Evolutionary conservation across 2,888 invertebrate species (phyloP).

Genomic region (Acronicta alni): DNA sequence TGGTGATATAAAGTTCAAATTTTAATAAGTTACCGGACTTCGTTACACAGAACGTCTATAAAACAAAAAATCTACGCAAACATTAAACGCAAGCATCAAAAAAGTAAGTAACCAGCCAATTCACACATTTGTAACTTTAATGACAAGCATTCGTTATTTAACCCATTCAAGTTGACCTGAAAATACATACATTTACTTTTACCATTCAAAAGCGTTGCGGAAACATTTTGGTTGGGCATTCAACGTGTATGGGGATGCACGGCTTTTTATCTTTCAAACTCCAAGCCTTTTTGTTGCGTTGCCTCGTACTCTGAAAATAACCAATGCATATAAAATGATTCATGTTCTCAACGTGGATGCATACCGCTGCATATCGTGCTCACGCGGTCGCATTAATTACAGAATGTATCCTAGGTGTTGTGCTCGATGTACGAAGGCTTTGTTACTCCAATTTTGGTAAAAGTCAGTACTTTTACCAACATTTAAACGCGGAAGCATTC

Average conservation of each 20-base stretch:
- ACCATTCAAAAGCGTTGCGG: conserved; percentile 51
- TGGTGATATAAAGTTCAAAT: too few species aligned
- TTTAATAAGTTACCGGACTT: too few species aligned
- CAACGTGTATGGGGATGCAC: conserved; percentile 49
- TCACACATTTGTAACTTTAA: conserved; percentile 29
- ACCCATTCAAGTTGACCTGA: conserved; percentile 54
- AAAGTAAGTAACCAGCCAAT: conserved; percentile 29
- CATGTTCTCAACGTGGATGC: conserved; percentile 70
- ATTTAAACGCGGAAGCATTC: not conserved
- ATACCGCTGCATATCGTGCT: conserved; percentile 63
- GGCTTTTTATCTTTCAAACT: conserved; percentile 65
- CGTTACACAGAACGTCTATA: too few species aligned
- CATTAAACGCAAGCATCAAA: conserved; percentile 9
- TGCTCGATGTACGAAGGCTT: conserved; percentile 41
- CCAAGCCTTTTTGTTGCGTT: conserved; percentile 61
- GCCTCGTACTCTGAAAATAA: conserved; percentile 67
- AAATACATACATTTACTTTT: conserved; percentile 46
- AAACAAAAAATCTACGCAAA: conserved; percentile 12
- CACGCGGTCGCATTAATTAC: conserved; percentile 75
- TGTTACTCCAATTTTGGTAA: conserved; percentile 37
- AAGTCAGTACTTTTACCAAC: not conserved
- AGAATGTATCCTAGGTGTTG: conserved; percentile 62
- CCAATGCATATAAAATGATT: conserved; percentile 83
- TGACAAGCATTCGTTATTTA: conserved; percentile 45
- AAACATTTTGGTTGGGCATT: conserved; percentile 58